phyloP scores from a whole-genome alignment of 2,113 vertebrate species.

The Mormoops blainvillei region DNA sequence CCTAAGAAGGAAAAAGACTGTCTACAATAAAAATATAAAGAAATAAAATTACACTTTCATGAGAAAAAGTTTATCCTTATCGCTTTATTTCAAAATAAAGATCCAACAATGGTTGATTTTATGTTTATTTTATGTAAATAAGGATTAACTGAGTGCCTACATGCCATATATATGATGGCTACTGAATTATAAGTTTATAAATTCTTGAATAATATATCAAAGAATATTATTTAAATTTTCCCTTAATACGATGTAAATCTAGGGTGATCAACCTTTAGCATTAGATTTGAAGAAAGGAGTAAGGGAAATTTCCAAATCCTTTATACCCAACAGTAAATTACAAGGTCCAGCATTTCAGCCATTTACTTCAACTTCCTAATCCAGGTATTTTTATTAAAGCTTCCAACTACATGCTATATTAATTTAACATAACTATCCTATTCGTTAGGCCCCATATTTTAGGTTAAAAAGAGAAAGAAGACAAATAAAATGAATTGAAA shows the following conservation, averaged over 20 bases:
- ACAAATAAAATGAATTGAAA: background rate
- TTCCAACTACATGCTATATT: background rate
- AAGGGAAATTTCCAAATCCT: background rate
- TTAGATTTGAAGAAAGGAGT: background rate
- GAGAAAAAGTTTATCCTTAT: background rate
- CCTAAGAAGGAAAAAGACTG: background rate
- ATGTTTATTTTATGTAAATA: background rate
- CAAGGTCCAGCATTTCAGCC: background rate
- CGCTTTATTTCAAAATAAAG: background rate
- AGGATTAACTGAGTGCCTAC: background rate
- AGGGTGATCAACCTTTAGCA: background rate
- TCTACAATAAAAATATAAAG: background rate
- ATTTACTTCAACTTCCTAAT: background rate
- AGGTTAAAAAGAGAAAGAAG: background rate
- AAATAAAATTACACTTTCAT: background rate
- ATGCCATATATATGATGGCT: background rate
- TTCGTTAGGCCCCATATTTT: background rate
- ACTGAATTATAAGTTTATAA: background rate
- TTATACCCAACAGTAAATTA: background rate
- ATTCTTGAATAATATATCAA: background rate
- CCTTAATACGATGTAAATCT: background rate
- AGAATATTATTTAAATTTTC: background rate
- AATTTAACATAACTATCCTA: background rate
- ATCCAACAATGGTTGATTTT: background rate
- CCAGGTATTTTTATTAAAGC: background rate